Percentiles rank a stretch among this genome's conserved stretches.
Evolutionary conservation across 2,113 vertebrate genomes (phyloP).

Genomic region (Oncorhynchus gorbuscha): DNA sequence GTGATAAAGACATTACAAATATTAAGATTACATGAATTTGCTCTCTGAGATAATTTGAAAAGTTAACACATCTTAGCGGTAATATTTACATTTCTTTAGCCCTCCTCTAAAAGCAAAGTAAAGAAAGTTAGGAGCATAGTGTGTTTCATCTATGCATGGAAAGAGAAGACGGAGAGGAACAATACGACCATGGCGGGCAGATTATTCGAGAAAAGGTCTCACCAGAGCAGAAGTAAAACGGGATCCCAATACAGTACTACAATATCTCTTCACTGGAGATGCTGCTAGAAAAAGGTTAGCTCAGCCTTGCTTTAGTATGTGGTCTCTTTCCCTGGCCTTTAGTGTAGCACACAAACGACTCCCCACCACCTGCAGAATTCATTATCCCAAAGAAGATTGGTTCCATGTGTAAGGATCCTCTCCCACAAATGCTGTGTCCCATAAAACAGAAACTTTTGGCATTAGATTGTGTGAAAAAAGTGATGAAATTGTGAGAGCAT

Average conservation of each 20-base stretch:
- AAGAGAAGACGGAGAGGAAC: neutral
- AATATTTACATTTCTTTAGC: neutral
- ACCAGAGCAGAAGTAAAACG: constrained; percentile 25
- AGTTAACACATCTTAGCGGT: neutral
- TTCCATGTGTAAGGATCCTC: constrained; percentile 71
- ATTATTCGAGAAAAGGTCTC: neutral
- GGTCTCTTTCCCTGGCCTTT: constrained; percentile 40
- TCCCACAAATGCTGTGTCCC: constrained; percentile 60
- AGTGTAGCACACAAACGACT: constrained; percentile 51
- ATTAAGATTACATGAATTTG: neutral
- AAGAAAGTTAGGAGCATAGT: no score
- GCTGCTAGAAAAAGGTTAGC: constrained; percentile 15
- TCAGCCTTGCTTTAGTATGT: constrained; percentile 42
- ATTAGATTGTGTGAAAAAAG: constrained; percentile 42
- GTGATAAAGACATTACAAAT: neutral
- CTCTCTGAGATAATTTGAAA: no score
- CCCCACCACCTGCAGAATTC: constrained; percentile 67
- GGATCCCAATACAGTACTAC: neutral
- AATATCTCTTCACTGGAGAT: neutral
- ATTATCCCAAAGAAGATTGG: constrained; percentile 63
- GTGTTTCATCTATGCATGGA: no score
- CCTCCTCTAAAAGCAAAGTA: no score
- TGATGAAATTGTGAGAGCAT: constrained; percentile 50
- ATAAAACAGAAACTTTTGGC: constrained; percentile 66
- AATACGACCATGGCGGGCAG: neutral